Base-by-base conservation (phyloP, 2,113 vertebrate genomes). In the Coturnix japonica region DNA sequence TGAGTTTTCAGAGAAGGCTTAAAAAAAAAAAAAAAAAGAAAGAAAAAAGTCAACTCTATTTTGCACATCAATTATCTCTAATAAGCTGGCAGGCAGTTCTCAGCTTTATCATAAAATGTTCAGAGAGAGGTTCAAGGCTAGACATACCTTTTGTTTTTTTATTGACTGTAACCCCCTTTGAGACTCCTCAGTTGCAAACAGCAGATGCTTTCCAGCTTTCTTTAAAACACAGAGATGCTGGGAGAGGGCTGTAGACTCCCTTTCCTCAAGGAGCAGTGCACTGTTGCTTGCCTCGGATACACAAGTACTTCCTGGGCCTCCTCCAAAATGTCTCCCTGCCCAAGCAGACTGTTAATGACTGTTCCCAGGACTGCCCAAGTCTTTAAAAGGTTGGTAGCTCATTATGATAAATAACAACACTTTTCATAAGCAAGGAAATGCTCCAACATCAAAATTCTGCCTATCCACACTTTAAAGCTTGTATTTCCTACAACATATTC, bases 371-470 rank as follows among this genome's bases (percentile, higher is more conserved):
- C 43, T 72, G 61, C 77, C 57, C 75, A 86, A 81, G 23, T 63
- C 53, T 71, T 86, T 78, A 88, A 81, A 85, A 86, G n/a, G 33
- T 85, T 84, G 80, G 33, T 60, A 75, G 81, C 73, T 88, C 53
- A 60, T 86, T 78, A 47, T 0, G 0, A 39, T 14, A 23, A 67
- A 63, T 31, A 81, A 47, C 13, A 22, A 67, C 10, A 17, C 31
- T 81, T 93, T 86, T 83, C 61, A 39, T 16, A 80, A 23, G 22
- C 51, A 80, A 85, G 35, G 31, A 87, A 90, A 57, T 1, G 0
- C 19, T 85, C 30, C 56, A 88, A 16, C 69, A 71, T 35, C 60
- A 71, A 94, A 88, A 60, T 69, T 81, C 47, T 71, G 47, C 57
- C 47, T 83, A 67, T 39, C 15, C 47, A 44, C 33, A 56, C 39